Conservation (phyloP, 35 echinoderm and acorn worm genomes). For the Ophiothrix spiculata region DNA sequence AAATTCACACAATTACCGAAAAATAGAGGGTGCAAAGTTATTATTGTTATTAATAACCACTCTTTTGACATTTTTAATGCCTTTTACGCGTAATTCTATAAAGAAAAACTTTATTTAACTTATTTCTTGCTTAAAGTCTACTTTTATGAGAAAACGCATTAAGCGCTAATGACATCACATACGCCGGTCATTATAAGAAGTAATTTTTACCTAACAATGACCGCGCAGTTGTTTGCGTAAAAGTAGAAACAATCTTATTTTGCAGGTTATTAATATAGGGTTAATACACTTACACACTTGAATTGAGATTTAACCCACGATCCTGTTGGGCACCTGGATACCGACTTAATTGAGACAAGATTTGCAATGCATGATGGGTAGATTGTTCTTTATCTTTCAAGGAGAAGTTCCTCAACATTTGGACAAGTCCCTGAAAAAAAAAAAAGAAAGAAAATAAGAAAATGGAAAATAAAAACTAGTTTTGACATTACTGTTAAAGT, state of each 20-base stretch:
- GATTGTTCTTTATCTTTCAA: conserved; percentile 77
- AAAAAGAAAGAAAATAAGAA: too few relatives aligned
- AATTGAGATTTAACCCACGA: conserved; percentile 6
- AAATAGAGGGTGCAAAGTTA: too few relatives aligned
- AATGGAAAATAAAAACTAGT: too few relatives aligned
- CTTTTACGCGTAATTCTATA: too few relatives aligned
- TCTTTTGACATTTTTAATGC: too few relatives aligned
- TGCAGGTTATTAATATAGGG: not conserved
- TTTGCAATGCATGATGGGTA: conserved; percentile 46
- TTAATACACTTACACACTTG: conserved; percentile 14
- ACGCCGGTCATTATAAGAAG: not conserved
- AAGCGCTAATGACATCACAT: not conserved
- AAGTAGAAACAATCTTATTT: too few relatives aligned
- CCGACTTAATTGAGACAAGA: conserved; percentile 63
- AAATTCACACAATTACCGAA: too few relatives aligned
- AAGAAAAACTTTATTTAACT: too few relatives aligned
- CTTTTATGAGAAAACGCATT: not conserved
- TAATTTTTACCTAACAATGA: too few relatives aligned
- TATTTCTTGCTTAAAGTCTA: not conserved
- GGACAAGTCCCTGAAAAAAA: conserved; percentile 63
- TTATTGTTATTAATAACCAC: too few relatives aligned
- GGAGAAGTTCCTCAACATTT: conserved; percentile 50
- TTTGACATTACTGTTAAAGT: too few relatives aligned
- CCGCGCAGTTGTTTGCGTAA: too few relatives aligned
- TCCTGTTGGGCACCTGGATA: conserved; percentile 18